Evolutionary conservation across 2,888 invertebrate species (phyloP), one percentile per base, ranked within the genome.

Genomic region (Temnothorax unifasciatus): DNA sequence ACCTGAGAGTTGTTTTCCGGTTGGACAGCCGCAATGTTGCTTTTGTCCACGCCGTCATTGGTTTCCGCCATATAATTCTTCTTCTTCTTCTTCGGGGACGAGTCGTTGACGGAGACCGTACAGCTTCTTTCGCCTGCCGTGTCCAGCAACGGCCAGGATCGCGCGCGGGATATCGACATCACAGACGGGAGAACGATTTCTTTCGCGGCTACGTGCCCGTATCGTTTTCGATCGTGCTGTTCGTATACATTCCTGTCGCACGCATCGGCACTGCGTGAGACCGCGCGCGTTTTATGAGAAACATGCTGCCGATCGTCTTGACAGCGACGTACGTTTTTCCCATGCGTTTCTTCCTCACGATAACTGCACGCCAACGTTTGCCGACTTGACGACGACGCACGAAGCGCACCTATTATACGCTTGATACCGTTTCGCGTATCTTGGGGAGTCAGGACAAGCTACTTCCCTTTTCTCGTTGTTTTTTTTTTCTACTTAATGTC

Each of bases 131-230:
- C 86, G 64, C 84, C 85, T 29, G 84, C 87, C 18, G 90, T 82
- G 59, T 90, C 90, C 87, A 96, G 90, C 86, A 96, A 91, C 81
- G 96, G 96, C 96, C 96, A 96, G 89, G 96, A 96, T 91, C 95
- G 95, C 81, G 96, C 95, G 57, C 96, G 95, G 84, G 95, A 95
- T 90, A 96, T 92, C 90, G 95, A 95, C 93, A 93, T 93, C 85
- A 89, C 91, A 44, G 84, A 76, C 47, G 71, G 34, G 18, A n/a
- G 18, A 44, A 38, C 25, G 69, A 21, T 66, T 57, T 71, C 54
- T 25, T 63, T 71, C 76, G n/a, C 82, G 68, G 29, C 89, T 91
- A 91, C 59, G 90, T 91, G 76, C 87, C 90, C 66, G 86, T 85
- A 68, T 91, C 90, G 83, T 81, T 68, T 82, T 47, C 74, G 77